phyloP scores from a whole-genome alignment of 2,888 invertebrate species.

The Pherbina coryleti region DNA sequence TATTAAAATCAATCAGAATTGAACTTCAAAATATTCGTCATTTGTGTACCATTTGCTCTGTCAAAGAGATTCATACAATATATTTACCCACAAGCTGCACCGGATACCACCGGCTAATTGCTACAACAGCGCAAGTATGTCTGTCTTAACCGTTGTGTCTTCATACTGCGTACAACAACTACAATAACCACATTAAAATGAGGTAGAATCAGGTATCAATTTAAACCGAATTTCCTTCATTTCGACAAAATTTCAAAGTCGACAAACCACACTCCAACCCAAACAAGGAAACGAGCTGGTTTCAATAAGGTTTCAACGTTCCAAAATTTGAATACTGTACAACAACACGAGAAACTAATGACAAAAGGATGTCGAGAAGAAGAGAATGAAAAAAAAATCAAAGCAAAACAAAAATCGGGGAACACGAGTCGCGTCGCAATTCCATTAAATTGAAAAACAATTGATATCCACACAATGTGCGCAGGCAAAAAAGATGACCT shows the following conservation, averaged over 20 bases:
- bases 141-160: no score
- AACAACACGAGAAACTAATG: neutral
- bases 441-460: constrained; percentile 32
- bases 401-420: neutral
- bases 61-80: no score
- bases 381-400: neutral
- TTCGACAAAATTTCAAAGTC: neutral
- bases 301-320: neutral
- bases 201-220: neutral
- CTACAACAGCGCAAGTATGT: no score
- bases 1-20: no score
- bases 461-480: constrained; percentile 15
- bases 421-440: constrained; percentile 15
- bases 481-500: constrained; percentile 10
- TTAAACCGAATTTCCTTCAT: neutral
- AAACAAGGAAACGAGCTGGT: neutral
- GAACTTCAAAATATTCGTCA: no score
- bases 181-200: no score
- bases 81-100: no score
- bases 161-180: no score
- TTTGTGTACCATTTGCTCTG: no score
- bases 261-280: neutral
- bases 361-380: neutral
- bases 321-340: neutral
- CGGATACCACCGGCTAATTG: no score